Base-by-base conservation (phyloP, 2,888 invertebrate genomes). In the Rotaria socialis region DNA sequence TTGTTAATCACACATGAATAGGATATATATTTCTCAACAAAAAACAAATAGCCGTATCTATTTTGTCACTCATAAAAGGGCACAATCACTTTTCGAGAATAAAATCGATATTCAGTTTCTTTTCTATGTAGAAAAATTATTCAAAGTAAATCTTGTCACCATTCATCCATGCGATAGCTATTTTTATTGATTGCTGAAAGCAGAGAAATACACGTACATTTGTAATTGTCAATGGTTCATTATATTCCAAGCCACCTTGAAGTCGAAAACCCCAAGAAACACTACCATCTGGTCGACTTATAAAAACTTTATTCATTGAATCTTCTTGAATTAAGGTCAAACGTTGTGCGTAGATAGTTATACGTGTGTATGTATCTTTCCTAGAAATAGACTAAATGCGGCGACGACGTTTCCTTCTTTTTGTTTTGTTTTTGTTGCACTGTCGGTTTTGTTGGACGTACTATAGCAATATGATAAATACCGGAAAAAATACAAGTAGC, bases 231-330 rank as follows among this genome's bases (percentile, higher is more conserved):
- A 91, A 89, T 56, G 90, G 89, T 86, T 89, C 89, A 85, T 89
- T 89, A 84, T 91, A 88, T 88, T 91, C 91, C 89, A 89, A 90
- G 84, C 91, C 91, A 84, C 91, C 91, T 88, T 91, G 91, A 85
- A 91, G 89, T 50, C 91, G 89, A 89, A 91, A 90, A 87, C 91
- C 91, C 91, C 91, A 91, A 67, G 91, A 90, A 86, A 90, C 90
- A 86, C 88, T 88, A 88, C 90, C 89, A 88, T 89, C 89, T 89
- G 91, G 91, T 88, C 91, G 89, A 88, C 89, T 89, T 84, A 91
- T 89, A 86, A 89, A 89, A 86, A 91, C 90, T 88, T 89, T 67
- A 67, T 14, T 35, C 67, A 67, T 67, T 67, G 35, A 10, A 35
- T 56, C 56, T 24, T 56, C 56, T 24, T 56, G 8, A 56, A 56